These are phyloP conservation scores for Myathropa florea DNA, from an alignment of 2,888 invertebrate species.

Conservation along the genomic window DNA sequence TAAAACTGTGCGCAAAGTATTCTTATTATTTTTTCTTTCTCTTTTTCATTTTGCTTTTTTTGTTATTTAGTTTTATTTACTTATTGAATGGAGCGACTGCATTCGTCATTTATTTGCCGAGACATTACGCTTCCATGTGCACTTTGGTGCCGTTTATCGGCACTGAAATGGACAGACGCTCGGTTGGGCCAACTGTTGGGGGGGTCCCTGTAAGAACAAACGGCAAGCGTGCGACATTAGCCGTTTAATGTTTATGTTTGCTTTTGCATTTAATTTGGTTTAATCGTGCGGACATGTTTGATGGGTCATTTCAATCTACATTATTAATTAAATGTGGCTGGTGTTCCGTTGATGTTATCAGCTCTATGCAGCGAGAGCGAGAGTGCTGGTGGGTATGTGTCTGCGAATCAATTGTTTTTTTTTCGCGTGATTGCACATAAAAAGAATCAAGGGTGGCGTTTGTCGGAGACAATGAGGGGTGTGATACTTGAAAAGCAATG, in stretches of 20 bases:
- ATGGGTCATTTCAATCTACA: constrained; percentile 59
- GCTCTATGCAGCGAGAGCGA: too few species aligned
- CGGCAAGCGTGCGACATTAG: constrained; percentile 1
- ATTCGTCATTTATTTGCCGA: constrained; percentile 61
- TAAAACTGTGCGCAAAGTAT: constrained; percentile 56
- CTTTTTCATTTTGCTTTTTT: constrained; percentile 18
- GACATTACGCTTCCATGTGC: constrained; percentile 62
- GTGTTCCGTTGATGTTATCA: neutral
- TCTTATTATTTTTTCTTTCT: neutral
- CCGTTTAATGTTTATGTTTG: constrained; percentile 45
- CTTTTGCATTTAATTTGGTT: constrained; percentile 40
- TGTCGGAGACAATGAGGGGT: neutral
- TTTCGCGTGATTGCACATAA: neutral
- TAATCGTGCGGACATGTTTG: constrained; percentile 58
- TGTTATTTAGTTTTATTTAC: constrained; percentile 27
- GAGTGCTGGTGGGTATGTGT: neutral
- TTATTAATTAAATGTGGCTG: constrained; percentile 34
- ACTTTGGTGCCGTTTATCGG: constrained; percentile 41
- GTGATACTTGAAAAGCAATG: neutral
- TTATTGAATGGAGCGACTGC: constrained; percentile 54
- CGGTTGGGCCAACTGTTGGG: neutral
- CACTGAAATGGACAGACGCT: neutral
- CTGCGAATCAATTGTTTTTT: neutral
- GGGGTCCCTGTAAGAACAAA: neutral
- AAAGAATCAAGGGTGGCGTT: neutral